Percentiles rank a stretch among this genome's conserved stretches.
Evolutionary conservation across 2,888 invertebrate species (phyloP).

Genomic region (Pharmacophagus antenor): DNA sequence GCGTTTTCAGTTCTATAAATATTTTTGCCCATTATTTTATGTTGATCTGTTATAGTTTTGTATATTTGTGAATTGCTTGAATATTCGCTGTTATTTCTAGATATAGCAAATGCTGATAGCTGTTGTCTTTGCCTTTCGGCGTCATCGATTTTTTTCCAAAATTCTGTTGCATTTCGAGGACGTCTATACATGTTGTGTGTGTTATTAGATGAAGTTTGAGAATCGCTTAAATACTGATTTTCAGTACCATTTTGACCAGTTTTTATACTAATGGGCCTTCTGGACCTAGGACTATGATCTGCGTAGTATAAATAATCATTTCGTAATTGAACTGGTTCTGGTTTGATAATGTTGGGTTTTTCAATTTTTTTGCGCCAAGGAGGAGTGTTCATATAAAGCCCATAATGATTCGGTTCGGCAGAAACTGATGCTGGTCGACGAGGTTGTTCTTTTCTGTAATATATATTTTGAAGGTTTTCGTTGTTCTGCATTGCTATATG

Average conservation of each 20-base stretch:
- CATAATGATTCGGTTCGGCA: slow-evolving; percentile 74
- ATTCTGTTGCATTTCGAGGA: slow-evolving; percentile 81
- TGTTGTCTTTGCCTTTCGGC: slow-evolving; percentile 67
- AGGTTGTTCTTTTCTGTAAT: slow-evolving; percentile 64
- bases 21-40: slow-evolving; percentile 33
- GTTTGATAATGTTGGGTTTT: slow-evolving; percentile 54
- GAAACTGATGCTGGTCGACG: slow-evolving; percentile 74
- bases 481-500: slow-evolving; percentile 78
- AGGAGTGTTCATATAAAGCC: slow-evolving; percentile 63
- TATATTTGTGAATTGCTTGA: slow-evolving; percentile 50
- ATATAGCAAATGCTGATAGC: slow-evolving; percentile 57
- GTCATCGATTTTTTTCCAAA: slow-evolving; percentile 83
- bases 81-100: slow-evolving; percentile 66
- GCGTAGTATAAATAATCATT: slow-evolving; percentile 84
- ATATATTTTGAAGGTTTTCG: slow-evolving; percentile 58
- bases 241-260: slow-evolving; percentile 67
- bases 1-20: slow-evolving; percentile 44
- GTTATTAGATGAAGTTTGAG: slow-evolving; percentile 63
- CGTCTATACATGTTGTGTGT: slow-evolving; percentile 57
- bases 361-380: slow-evolving; percentile 65
- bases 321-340: slow-evolving; percentile 64
- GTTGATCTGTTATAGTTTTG: slow-evolving; percentile 39
- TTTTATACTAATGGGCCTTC: slow-evolving; percentile 86
- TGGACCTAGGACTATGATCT: slow-evolving; percentile 86
- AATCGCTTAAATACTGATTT: slow-evolving; percentile 75